Base-by-base conservation (phyloP, 2,888 invertebrate genomes). In the Calliphora vomitoria region DNA sequence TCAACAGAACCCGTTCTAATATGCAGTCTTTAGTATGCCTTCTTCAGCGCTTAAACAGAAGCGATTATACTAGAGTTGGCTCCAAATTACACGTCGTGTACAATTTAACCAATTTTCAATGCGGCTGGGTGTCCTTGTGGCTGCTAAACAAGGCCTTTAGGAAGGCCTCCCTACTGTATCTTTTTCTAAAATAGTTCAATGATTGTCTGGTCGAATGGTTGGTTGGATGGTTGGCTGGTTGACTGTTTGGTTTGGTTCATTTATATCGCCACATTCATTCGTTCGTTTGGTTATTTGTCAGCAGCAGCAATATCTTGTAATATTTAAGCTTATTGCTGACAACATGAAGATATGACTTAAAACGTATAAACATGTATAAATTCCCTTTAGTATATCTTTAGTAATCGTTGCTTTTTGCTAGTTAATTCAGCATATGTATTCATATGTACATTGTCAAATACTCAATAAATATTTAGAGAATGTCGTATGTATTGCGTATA, bases 271-370 rank as follows among this genome's bases (percentile, higher is more conserved):
- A 25, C 62, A 31, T 47, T 83, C 62, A 31, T 47, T 83, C 35
- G 50, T 20, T 47, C 50, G 41, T 72, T 75, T 50, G 41, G 15
- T 72, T 80, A 80, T 79, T 71, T 88, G 79, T 80, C 76, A 72
- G 68, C 69, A 72, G 44, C 53, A 86, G 78, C 84, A 82, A 71
- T 78, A 84, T 69, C 62, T 83, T 68, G 81, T 76, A 74, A 78
- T 82, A 79, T 85, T 80, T 76, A 80, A 82, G 82, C 82, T 86
- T 69, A 71, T 75, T 83, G 82, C 75, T 83, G 86, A 80, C 79
- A 83, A 80, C 64, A 75, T 86, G 79, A 82, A 82, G 78, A 82
- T 82, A 62, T 74, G 74, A 79, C 72, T 82, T 74, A 62, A 74
- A 82, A 50, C 31, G 53, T 72, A 50, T 55, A 58, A 55, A 82